phyloP scores from a whole-genome alignment of 2,797 vertebrate species.

The Arnoldichthys spilopterus region DNA sequence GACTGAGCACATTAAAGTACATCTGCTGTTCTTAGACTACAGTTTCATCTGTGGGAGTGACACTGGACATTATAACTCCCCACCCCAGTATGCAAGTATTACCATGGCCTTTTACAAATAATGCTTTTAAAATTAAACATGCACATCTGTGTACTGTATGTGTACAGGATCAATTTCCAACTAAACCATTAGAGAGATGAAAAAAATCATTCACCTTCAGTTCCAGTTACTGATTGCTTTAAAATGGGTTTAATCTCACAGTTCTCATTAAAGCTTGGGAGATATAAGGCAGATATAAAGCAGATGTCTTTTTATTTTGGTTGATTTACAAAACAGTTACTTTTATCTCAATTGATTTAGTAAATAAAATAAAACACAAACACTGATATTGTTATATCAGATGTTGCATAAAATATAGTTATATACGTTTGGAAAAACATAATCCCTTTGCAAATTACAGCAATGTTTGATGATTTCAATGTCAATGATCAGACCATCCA shows the following conservation, averaged over 20 bases:
- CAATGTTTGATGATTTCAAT: background rate
- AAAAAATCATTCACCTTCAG: background rate
- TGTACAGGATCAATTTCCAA: too few relatives aligned
- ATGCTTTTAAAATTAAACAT: background rate
- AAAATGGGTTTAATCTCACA: background rate
- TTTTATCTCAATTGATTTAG: background rate
- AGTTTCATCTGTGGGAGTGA: slow-evolving; percentile 22
- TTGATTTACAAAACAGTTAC: background rate
- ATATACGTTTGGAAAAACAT: background rate
- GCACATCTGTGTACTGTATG: background rate
- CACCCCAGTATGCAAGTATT: background rate
- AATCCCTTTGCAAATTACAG: background rate
- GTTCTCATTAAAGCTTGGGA: background rate
- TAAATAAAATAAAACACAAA: background rate
- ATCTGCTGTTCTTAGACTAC: background rate
- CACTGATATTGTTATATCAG: background rate
- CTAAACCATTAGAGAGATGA: background rate
- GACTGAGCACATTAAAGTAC: slow-evolving; percentile 9
- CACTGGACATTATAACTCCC: background rate
- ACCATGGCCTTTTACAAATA: background rate
- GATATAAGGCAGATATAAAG: background rate
- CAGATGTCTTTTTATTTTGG: background rate
- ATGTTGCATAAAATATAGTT: too few relatives aligned
- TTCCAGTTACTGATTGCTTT: background rate
- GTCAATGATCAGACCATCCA: background rate